Evolutionary conservation across 2,888 invertebrate species (phyloP).

Genomic region (Dynastes tityus): DNA sequence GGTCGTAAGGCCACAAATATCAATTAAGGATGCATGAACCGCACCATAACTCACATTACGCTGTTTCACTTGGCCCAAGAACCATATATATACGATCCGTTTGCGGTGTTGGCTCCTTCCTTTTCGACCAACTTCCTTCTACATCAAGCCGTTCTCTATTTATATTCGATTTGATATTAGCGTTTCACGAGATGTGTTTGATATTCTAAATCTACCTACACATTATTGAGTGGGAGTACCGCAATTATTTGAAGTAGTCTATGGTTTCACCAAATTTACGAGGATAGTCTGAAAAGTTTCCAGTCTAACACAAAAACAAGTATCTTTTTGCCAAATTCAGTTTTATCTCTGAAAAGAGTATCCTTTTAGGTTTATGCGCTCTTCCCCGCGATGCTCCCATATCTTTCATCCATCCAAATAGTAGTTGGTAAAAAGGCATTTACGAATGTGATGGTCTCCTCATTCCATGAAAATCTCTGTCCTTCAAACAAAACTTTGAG

Average conservation of each 20-base stretch:
- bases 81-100: slow-evolving; percentile 50
- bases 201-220: not conserved
- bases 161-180: not conserved
- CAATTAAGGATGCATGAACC: slow-evolving; percentile 69
- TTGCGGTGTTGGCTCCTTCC: slow-evolving; percentile 9
- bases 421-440: too few relatives aligned
- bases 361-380: too few relatives aligned
- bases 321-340: too few relatives aligned
- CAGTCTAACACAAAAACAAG: too few relatives aligned
- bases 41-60: slow-evolving; percentile 67
- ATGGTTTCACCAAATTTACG: not conserved
- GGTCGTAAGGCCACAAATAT: slow-evolving; percentile 70
- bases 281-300: too few relatives aligned
- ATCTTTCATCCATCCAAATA: too few relatives aligned
- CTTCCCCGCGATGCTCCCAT: too few relatives aligned
- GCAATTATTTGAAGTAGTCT: not conserved
- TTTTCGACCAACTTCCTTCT: slow-evolving; percentile 27
- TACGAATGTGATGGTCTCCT: too few relatives aligned
- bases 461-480: too few relatives aligned
- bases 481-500: too few relatives aligned
- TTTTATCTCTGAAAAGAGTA: too few relatives aligned
- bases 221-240: not conserved
- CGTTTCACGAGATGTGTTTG: not conserved
- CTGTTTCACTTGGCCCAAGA: slow-evolving; percentile 60
- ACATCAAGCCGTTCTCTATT: slow-evolving; percentile 17